A percentile compares a stretch with the other conserved stretches of the same genome.
These are phyloP conservation scores for Spodoptera exigua DNA, from an alignment of 2,888 invertebrate genomes.

Conservation along the genomic window DNA sequence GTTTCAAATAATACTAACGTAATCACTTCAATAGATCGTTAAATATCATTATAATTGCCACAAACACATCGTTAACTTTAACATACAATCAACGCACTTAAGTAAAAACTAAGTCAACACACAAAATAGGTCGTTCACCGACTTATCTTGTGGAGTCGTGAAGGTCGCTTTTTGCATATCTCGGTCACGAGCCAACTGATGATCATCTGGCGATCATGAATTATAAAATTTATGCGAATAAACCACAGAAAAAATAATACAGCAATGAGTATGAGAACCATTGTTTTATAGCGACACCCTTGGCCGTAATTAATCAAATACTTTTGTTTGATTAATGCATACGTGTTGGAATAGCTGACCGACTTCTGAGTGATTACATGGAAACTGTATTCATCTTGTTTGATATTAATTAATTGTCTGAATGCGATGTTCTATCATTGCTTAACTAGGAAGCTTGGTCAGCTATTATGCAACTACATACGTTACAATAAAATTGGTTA, in stretches of 20 bases:
- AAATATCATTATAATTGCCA: constrained; percentile 18
- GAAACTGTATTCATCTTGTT: constrained; percentile 28
- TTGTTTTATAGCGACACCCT: constrained; percentile 65
- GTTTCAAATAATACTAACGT: constrained; percentile 22
- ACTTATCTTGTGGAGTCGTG: constrained; percentile 53
- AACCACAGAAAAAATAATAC: constrained; percentile 60
- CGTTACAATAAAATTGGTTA: constrained; percentile 27
- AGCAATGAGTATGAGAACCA: constrained; percentile 65
- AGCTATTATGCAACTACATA: constrained; percentile 39
- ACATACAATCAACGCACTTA: constrained; percentile 30
- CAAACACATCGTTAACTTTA: constrained; percentile 24
- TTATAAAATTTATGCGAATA: constrained; percentile 50
- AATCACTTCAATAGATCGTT: constrained; percentile 30
- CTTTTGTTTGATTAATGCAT: constrained; percentile 55
- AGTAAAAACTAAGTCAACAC: constrained; percentile 35
- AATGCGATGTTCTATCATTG: constrained; percentile 48
- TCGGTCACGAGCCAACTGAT: constrained; percentile 63
- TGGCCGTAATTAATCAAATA: constrained; percentile 69
- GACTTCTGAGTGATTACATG: constrained; percentile 41
- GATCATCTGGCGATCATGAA: constrained; percentile 58
- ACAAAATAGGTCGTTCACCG: constrained; percentile 77
- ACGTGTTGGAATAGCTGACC: constrained; percentile 41
- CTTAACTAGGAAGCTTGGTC: constrained; percentile 54
- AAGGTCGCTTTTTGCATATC: constrained; percentile 73
- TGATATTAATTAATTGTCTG: constrained; percentile 52